Base-by-base conservation (phyloP, 2,888 invertebrate genomes). In the Hyalella azteca region DNA sequence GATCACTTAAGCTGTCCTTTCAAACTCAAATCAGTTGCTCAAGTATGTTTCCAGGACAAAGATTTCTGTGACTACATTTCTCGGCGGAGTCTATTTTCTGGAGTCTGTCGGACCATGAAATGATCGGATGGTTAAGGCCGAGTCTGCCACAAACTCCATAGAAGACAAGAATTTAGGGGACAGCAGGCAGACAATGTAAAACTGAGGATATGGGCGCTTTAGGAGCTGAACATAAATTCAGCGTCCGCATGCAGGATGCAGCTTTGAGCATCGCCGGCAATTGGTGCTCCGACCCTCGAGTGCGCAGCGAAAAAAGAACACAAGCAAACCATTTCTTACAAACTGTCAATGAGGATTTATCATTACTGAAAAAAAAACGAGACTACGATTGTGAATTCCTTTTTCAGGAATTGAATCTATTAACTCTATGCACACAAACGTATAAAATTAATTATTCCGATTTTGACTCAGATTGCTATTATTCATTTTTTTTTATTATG, bases 11-110 rank as follows among this genome's bases (percentile, higher is more conserved):
- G 66, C 66, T 66, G 66, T 66, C 66, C 36, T 66, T 66, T 66
- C 66, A 66, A 66, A 66, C 66, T 66, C 66, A 66, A 66, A 66
- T 66, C 66, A 66, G 66, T 66, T 66, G 66, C 66, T 66, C 66
- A 66, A 66, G 66, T 66, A 66, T 36, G 66, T 66, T 66, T 66
- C 66, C 66, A 66, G 66, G 66, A 66, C 66, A 66, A 66, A 66
- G 66, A 66, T 66, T 66, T 66, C 66, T 36, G 66, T 66, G 66
- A 66, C 66, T 66, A 66, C 66, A 36, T 36, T 29, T 36, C 66
- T 36, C 32, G 66, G 36, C 32, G 36, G 36, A 29, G 66, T 36
- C 66, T 66, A 66, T 66, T 66, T 66, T 66, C 66, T 66, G 66
- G 66, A 32, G 36, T 36, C 66, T 66, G 66, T 66, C 36, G 66